Evolutionary conservation across 1,140 invertebrate genomes (phyloP).

Genomic region (Cotesia typhae): DNA sequence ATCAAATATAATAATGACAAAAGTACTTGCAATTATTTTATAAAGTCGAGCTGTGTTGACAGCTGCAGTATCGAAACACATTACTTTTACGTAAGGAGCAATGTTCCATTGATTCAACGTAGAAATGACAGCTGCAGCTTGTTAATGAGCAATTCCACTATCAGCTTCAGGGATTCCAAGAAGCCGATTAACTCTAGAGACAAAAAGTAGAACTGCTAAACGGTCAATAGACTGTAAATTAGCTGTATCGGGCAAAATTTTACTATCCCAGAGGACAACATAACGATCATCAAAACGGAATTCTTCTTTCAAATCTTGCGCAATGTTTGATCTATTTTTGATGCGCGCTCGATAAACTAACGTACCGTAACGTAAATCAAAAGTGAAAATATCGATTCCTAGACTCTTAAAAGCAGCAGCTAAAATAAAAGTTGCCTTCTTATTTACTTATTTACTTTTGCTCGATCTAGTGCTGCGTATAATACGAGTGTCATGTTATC

Average conservation of each 20-base stretch:
- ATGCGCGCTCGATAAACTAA: not conserved
- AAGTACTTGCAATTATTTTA: too few species aligned
- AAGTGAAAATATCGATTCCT: constrained; percentile 28
- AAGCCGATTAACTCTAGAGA: too few species aligned
- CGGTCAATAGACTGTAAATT: constrained; percentile 46
- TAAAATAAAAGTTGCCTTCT: constrained; percentile 43
- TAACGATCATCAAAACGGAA: constrained; percentile 24
- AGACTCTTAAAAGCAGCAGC: constrained; percentile 42
- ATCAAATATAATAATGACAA: too few species aligned
- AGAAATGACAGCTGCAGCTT: too few species aligned
- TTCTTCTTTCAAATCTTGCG: constrained; percentile 41
- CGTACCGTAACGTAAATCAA: not conserved
- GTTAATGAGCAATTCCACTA: too few species aligned
- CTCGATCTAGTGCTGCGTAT: constrained; percentile 41
- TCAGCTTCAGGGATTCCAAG: too few species aligned
- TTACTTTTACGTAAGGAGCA: too few species aligned
- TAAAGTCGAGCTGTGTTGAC: too few species aligned
- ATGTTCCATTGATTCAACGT: too few species aligned
- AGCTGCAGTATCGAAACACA: too few species aligned
- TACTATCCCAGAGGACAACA: constrained; percentile 33
- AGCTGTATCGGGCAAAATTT: constrained; percentile 43
- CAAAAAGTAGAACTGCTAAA: too few species aligned
- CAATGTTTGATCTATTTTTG: constrained; percentile 29
- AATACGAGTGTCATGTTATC: constrained; percentile 39
- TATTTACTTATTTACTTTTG: constrained; percentile 40